phyloP scores from a whole-genome alignment of 2,113 vertebrate species.

The Ciconia stormi region DNA sequence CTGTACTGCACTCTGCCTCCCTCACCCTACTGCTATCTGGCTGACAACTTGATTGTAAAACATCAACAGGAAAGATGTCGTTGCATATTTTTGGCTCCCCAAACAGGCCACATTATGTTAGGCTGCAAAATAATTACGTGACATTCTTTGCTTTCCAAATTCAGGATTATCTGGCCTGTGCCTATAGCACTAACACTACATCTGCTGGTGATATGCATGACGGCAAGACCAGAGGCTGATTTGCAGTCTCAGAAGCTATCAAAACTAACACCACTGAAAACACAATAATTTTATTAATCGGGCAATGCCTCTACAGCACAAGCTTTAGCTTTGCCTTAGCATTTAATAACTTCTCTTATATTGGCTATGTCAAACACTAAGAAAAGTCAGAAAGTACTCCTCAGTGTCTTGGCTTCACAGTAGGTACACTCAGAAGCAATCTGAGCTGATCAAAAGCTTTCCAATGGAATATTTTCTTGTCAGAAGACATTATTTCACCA shows the following conservation, averaged over 20 bases:
- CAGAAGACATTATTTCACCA: neutral
- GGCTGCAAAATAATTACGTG: slow-evolving; percentile 46
- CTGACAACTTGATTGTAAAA: slow-evolving; percentile 36
- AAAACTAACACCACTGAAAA: slow-evolving; percentile 16
- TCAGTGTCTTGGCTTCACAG: neutral
- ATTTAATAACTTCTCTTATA: neutral
- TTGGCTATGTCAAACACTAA: neutral
- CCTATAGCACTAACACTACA: slow-evolving; percentile 33
- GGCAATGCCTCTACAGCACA: neutral
- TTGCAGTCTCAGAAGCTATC: slow-evolving; percentile 7
- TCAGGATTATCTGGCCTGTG: slow-evolving; percentile 39
- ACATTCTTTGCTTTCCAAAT: slow-evolving; percentile 46
- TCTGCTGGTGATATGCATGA: slow-evolving; percentile 45
- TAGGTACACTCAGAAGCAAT: neutral
- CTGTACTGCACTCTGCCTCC: neutral
- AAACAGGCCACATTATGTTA: slow-evolving; percentile 11
- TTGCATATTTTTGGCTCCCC: neutral
- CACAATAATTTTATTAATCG: slow-evolving; percentile 23
- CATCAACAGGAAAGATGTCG: slow-evolving; percentile 5
- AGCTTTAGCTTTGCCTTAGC: neutral
- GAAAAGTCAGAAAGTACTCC: neutral
- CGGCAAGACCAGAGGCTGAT: slow-evolving; percentile 23
- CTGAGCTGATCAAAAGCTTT: neutral
- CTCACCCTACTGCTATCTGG: neutral
- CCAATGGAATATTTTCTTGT: neutral